Evolutionary conservation across 2,113 vertebrate genomes (phyloP).

Genomic region (Colinus virginianus): DNA sequence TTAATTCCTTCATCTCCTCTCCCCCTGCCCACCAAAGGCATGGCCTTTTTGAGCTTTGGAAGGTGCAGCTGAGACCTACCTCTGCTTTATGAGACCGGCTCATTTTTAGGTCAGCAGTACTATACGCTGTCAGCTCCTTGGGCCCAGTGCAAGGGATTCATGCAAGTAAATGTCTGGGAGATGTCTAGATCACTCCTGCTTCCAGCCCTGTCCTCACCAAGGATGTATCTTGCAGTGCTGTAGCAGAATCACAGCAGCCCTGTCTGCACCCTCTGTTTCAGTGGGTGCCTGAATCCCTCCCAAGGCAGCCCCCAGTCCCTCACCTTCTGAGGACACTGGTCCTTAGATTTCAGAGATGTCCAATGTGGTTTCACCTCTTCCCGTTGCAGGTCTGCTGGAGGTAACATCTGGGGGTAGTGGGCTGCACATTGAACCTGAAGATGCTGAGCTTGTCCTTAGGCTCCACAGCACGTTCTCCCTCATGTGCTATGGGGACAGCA

Average conservation of each 20-base stretch:
- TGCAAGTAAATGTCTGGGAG: neutral
- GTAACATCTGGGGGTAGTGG: neutral
- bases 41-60: neutral
- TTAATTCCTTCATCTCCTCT: neutral
- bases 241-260: neutral
- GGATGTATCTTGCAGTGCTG: neutral
- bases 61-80: neutral
- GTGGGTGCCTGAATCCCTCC: rapidly evolving
- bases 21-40: neutral
- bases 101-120: neutral
- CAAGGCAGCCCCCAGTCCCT: neutral
- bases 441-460: constrained; percentile 78
- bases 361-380: neutral
- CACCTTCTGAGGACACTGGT: rapidly evolving
- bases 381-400: constrained; percentile 60
- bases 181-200: neutral
- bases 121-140: neutral
- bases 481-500: constrained; percentile 79
- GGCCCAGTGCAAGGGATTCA: neutral
- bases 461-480: constrained; percentile 81
- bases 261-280: neutral
- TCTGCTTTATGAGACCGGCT: neutral
- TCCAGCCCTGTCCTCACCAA: neutral
- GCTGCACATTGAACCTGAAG: constrained; percentile 80
- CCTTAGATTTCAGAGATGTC: neutral